Conservation (phyloP, 2,797 vertebrate species). For the Microctenopoma lineatum region DNA sequence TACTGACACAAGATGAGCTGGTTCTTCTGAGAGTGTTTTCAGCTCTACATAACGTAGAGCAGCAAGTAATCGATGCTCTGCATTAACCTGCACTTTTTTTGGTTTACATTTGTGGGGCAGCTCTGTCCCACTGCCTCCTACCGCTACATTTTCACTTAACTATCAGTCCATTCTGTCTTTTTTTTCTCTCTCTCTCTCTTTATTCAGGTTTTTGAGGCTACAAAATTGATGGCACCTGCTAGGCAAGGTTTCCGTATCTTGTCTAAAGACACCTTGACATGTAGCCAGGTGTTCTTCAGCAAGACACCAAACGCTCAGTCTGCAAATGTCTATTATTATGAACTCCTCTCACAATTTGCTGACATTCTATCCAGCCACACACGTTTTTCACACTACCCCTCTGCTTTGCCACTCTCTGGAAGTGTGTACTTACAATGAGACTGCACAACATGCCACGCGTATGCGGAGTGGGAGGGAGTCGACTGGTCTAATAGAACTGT, state of each 20-base stretch:
- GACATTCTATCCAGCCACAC: not conserved
- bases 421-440: not conserved
- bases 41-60: not conserved
- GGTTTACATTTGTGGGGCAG: not conserved
- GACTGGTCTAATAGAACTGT: too few species aligned
- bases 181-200: not conserved
- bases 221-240: not conserved
- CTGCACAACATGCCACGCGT: not conserved
- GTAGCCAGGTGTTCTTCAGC: too few species aligned
- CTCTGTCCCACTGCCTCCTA: not conserved
- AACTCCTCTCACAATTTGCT: not conserved
- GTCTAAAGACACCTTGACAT: too few species aligned
- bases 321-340: too few species aligned
- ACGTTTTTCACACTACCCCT: not conserved
- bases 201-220: not conserved
- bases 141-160: not conserved
- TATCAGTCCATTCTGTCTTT: not conserved
- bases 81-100: not conserved
- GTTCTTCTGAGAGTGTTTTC: conserved; percentile 3
- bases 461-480: not conserved
- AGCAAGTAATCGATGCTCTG: not conserved
- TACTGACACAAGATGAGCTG: not conserved
- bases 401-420: not conserved
- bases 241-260: too few species aligned
- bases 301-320: too few species aligned